Base-by-base conservation (phyloP, 2,797 vertebrate genomes). In the Podargus strigoides region DNA sequence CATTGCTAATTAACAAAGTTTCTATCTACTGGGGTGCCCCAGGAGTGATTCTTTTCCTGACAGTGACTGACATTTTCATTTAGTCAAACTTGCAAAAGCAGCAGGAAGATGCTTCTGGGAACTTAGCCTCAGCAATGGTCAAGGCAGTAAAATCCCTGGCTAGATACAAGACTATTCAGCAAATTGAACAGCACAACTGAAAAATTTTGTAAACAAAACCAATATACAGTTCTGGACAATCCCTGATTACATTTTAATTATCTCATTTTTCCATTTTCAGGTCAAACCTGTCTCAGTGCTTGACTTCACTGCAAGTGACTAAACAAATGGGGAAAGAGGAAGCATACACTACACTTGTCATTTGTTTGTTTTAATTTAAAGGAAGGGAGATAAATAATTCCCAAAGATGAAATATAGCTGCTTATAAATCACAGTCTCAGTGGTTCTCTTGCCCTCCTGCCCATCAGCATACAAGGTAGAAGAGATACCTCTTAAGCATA, bases 1-100 rank as follows among this genome's bases (percentile, higher is more conserved):
- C 82, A 78, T 20, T 93, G 94, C 64, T 94, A 89, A 92, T 95
- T 95, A 94, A 34, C 34, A 22, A 81, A 68, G 42, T 81, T 94
- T 36, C 34, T 64, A 2, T 75, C 66, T 91, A 28, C 60, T 44
- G 13, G 26, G 15, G 14, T 68, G 50, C 82, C 62, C 86, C 80
- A 66, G 17, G 55, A 88, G 63, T 49, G 37, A 44, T 52, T 49
- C 11, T 44, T 23, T 58, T 60, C 39, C 34, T 56, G 14, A 24
- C 17, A 72, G 50, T 94, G 85, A 86, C 85, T 13, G 0, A 81
- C 8, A 69, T 76, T 91, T 95, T 95, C 30, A 84, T 82, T 88
- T 47, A 81, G 46, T 47, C 69, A 76, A 37, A 66, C 14, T 44
- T 55, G 22, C 23, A 58, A 62, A 81, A 73, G 23, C 47, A 20